phyloP scores from a whole-genome alignment of 2,797 vertebrate genomes.

The Crocodylus rhombifer region DNA sequence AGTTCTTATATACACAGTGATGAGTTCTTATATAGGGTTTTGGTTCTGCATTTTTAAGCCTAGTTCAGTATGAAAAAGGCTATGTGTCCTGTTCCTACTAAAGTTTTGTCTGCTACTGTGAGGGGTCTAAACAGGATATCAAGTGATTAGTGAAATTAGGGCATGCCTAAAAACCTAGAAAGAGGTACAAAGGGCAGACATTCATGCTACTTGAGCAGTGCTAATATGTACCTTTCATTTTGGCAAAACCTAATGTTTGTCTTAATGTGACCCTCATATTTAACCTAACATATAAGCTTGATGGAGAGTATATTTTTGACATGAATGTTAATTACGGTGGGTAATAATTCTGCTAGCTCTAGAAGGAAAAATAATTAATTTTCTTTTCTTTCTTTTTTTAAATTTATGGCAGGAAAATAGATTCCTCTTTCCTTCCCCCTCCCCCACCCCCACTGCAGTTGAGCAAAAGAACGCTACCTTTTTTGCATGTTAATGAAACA shows the following conservation, averaged over 20 bases:
- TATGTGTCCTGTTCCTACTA: not conserved
- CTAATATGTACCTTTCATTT: not conserved
- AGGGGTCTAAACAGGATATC: not conserved
- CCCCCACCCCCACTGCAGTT: not conserved
- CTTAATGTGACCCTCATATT: not conserved
- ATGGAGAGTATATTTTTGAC: not conserved
- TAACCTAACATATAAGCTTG: not conserved
- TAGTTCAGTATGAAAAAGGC: not conserved
- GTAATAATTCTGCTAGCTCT: conserved; percentile 7
- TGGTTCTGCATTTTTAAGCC: not conserved
- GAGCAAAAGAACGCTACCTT: conserved; percentile 54
- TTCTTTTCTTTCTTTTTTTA: not conserved
- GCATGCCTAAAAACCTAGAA: not conserved
- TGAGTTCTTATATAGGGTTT: not conserved
- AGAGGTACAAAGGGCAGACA: not conserved
- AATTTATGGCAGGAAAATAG: conserved; percentile 25
- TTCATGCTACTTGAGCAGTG: not conserved
- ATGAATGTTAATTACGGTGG: not conserved
- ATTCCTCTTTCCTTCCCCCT: conserved; percentile 14
- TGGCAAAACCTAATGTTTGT: not conserved
- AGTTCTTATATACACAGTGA: too few relatives aligned
- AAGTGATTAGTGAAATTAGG: not conserved
- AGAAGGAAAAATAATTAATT: conserved; percentile 3
- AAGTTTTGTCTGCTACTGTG: not conserved
- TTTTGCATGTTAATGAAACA: conserved; percentile 78